Conservation (phyloP, 2,797 vertebrate species). For the Falco rusticolus region DNA sequence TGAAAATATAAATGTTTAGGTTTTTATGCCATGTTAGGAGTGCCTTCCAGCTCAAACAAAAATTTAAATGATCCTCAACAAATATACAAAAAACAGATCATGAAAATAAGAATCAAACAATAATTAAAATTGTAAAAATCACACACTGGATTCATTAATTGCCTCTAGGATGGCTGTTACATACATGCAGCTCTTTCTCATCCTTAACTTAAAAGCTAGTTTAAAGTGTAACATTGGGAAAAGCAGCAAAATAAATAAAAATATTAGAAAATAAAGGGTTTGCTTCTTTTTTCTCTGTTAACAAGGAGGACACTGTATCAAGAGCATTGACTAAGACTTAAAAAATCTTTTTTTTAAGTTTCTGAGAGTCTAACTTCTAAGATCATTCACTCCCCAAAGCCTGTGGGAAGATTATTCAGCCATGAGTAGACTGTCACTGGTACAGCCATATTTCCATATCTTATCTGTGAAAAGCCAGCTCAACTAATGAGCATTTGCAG, state of each 20-base stretch:
- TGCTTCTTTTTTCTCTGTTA: background rate
- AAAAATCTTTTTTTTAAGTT: background rate
- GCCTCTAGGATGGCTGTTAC: background rate
- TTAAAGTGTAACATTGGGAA: background rate
- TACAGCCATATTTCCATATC: background rate
- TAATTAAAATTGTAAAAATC: background rate
- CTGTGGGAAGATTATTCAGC: constrained; percentile 9
- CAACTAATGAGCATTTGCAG: background rate
- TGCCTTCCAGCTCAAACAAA: background rate
- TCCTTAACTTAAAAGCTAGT: background rate
- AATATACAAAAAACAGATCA: background rate
- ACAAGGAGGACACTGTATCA: background rate
- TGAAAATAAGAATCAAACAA: background rate
- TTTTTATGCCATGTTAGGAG: background rate
- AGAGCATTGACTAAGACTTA: background rate
- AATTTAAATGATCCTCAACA: background rate
- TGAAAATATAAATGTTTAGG: background rate
- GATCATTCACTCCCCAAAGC: background rate
- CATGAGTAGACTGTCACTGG: background rate
- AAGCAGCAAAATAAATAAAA: background rate
- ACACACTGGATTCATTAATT: background rate
- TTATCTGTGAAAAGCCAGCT: constrained; percentile 20
- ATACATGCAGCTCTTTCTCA: background rate
- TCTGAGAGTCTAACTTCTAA: background rate
- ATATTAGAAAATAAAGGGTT: background rate